These are phyloP conservation scores for Pseudochirops corinnae DNA, from an alignment of 2,797 vertebrate species.

Conservation along the genomic window DNA sequence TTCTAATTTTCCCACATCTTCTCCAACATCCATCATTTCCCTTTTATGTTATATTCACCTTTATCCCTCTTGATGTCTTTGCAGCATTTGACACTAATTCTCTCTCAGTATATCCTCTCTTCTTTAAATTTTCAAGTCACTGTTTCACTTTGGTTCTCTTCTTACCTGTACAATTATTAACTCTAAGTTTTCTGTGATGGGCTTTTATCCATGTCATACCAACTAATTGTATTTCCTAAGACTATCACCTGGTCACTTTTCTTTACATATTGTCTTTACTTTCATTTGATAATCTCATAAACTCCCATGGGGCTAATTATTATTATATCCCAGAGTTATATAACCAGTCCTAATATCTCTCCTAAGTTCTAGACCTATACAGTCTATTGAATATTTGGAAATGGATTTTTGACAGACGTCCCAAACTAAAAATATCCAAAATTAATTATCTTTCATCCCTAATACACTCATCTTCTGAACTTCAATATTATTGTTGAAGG, in stretches of 20 bases:
- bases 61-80: background rate
- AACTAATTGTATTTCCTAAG: background rate
- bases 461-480: background rate
- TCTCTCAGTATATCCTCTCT: background rate
- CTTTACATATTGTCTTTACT: background rate
- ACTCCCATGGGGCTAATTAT: background rate
- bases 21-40: too few species aligned
- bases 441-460: background rate
- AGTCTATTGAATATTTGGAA: background rate
- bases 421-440: background rate
- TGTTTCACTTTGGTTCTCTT: background rate
- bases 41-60: too few species aligned
- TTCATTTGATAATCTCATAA: background rate
- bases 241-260: background rate
- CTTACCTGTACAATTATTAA: background rate
- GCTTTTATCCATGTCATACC: background rate
- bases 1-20: too few species aligned
- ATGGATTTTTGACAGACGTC: background rate
- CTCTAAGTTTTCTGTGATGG: background rate
- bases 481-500: background rate
- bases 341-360: background rate
- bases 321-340: background rate
- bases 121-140: background rate
- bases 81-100: background rate
- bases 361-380: background rate